Percentiles rank a stretch among this genome's conserved stretches.
These are phyloP conservation scores for Neofelis nebulosa DNA, from an alignment of 2,113 vertebrate genomes.

Conservation along the genomic window DNA sequence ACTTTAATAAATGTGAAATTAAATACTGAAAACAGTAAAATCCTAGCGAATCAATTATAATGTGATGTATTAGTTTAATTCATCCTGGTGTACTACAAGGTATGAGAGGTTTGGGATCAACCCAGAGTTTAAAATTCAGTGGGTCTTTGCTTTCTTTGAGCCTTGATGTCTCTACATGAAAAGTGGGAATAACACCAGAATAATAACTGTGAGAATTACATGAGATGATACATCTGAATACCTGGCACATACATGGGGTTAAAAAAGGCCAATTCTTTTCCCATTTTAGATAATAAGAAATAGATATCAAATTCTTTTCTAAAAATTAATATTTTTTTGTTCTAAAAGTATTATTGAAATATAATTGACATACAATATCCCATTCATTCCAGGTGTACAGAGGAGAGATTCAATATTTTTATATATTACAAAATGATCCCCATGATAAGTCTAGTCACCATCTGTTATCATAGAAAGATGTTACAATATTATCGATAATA, in stretches of 20 bases:
- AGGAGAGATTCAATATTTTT: neutral
- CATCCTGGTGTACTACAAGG: neutral
- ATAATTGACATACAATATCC: neutral
- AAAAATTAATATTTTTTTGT: conserved; percentile 41
- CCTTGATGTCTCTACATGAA: neutral
- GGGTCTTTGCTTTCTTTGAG: neutral
- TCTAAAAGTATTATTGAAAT: neutral
- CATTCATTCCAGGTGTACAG: neutral
- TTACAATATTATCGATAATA: neutral
- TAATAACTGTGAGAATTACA: neutral
- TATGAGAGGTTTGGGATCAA: neutral
- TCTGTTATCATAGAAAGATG: neutral
- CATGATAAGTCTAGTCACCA: neutral
- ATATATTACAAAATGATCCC: neutral
- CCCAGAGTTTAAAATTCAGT: neutral
- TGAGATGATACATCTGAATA: neutral
- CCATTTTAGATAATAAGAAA: conserved; percentile 23
- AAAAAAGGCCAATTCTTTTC: conserved; percentile 1
- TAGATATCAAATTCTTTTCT: conserved; percentile 20
- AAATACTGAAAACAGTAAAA: conserved; percentile 41
- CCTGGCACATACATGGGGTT: neutral
- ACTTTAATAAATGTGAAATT: conserved; percentile 46
- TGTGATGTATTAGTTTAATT: neutral
- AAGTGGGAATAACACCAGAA: neutral
- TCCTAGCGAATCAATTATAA: conserved; percentile 10